These are phyloP conservation scores for Neogobius melanostomus DNA, from an alignment of 2,113 vertebrate species.

Conservation along the genomic window DNA sequence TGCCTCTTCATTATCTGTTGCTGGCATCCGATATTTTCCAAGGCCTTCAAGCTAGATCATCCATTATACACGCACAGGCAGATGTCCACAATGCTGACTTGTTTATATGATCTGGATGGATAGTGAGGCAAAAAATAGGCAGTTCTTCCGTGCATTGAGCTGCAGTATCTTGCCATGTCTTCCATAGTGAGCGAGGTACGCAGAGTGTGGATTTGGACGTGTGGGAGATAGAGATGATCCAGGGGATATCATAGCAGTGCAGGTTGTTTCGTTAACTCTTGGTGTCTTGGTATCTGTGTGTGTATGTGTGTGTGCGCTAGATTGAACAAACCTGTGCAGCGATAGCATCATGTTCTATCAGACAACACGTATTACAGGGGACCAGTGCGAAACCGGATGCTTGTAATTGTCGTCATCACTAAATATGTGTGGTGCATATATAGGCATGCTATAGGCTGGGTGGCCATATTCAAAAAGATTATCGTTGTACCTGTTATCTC, in stretches of 20 bases:
- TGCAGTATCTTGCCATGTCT: conserved; percentile 32
- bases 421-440: conserved; percentile 41
- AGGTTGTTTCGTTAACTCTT: conserved; percentile 67
- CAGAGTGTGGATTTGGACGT: conserved; percentile 48
- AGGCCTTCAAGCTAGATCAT: conserved; percentile 70
- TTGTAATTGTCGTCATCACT: conserved; percentile 64
- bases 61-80: conserved; percentile 72
- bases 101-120: conserved; percentile 55
- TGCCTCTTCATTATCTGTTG: conserved; percentile 67
- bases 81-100: conserved; percentile 71
- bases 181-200: conserved; percentile 36
- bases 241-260: conserved; percentile 58
- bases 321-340: conserved; percentile 46
- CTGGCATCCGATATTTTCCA: conserved; percentile 64
- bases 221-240: conserved; percentile 56
- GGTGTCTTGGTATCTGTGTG: conserved; percentile 19
- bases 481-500: conserved; percentile 24
- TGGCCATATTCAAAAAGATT: too few relatives aligned
- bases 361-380: conserved; percentile 47
- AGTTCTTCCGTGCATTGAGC: conserved; percentile 47
- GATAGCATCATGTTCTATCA: conserved; percentile 53
- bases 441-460: neutral
- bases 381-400: conserved; percentile 53
- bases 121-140: conserved; percentile 46
- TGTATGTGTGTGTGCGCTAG: conserved; percentile 1